Conservation (phyloP, 2,113 vertebrate genomes). For the Lipotes vexillifer region DNA sequence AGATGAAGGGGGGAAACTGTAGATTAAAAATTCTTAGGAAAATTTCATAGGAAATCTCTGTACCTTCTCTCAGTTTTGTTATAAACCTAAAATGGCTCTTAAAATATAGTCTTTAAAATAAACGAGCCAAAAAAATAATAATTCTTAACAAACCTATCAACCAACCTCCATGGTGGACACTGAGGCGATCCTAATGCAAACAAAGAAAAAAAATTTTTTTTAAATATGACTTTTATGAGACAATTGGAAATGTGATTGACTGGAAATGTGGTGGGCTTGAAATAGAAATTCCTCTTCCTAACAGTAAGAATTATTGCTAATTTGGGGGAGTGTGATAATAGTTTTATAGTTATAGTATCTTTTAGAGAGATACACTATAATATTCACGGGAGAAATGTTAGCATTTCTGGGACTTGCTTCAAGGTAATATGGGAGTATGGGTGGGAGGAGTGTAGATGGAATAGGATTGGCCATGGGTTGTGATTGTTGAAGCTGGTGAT, state of each 20-base stretch:
- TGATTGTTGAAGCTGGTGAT: neutral
- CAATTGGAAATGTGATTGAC: neutral
- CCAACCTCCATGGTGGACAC: neutral
- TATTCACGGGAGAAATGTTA: neutral
- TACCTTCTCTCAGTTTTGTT: neutral
- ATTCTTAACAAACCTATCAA: neutral
- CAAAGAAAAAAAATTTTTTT: neutral
- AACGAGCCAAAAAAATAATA: neutral
- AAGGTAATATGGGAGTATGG: neutral
- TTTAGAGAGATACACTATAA: neutral
- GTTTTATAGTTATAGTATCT: neutral
- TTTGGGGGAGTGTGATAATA: neutral
- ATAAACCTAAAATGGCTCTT: neutral
- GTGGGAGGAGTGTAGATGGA: neutral
- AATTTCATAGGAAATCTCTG: neutral
- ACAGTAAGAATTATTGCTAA: neutral
- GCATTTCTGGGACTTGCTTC: neutral
- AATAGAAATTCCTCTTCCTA: neutral
- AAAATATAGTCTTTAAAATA: neutral
- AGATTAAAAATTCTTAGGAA: neutral
- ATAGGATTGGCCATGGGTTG: neutral
- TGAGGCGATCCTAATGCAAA: neutral
- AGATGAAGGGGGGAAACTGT: neutral
- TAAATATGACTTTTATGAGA: neutral
- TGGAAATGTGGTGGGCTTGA: neutral